Base-by-base conservation (phyloP, 1,140 invertebrate species). In the Elymnias hypermnestra region DNA sequence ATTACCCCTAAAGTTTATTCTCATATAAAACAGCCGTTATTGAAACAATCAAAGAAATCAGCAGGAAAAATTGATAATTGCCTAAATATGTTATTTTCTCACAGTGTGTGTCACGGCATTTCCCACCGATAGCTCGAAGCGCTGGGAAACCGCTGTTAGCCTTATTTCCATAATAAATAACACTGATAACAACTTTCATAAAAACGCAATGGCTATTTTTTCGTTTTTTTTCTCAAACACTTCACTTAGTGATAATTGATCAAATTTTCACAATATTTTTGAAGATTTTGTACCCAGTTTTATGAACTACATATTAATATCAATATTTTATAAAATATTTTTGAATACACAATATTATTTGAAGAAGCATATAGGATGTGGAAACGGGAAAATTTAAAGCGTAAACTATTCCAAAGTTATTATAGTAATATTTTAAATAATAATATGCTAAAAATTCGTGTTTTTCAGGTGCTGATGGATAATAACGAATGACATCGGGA, bases 151-250 rank as follows among this genome's bases (percentile, higher is more conserved):
- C 42, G 22, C 28, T 29, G 26, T 44, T 51, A 51, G 48, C 48
- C 48, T 51, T 51, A 51, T 51, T 51, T 51, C 48, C 48, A 51
- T 51, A 44, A 51, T 23, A 44, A 51, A 42, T 49, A 49, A 51
- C 41, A 28, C 41, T 44, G 48, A 51, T 51, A 51, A 51, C 41
- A 40, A 26, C 48, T 51, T 51, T 44, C 26, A 38, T 44, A 42
- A 36, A 33, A 10, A 36, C n/a, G 18, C 8, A 15, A 36, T n/a
- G 33, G 33, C 33, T 14, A 17, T 35, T 35, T 29, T 29, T 14
- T n/a, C 25, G 3, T 5, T n/a, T 26, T 26, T 26, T 26, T 26
- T 26, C 6, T 3, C 9, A 3, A 26, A 26, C 25, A 3, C 4
- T 26, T 26, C 9, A 5, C 6, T 5, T 26, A 26, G n/a, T 26